These are phyloP conservation scores for Parochlus steinenii DNA, from an alignment of 2,888 invertebrate genomes.

Conservation along the genomic window DNA sequence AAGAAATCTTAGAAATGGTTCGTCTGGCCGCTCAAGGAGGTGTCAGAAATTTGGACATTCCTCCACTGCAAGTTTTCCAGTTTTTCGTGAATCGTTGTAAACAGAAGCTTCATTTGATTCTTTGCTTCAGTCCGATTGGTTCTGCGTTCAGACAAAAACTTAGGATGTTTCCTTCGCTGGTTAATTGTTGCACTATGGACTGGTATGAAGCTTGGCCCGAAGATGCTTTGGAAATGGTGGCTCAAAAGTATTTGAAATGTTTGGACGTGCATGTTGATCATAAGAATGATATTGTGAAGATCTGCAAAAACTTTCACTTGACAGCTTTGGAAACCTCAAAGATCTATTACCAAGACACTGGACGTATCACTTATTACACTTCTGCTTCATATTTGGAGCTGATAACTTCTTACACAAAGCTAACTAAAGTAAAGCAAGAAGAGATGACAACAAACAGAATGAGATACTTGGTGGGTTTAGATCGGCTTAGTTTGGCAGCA, in stretches of 20 bases:
- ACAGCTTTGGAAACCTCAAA: slow-evolving; percentile 47
- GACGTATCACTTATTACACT: slow-evolving; percentile 70
- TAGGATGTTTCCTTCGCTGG: slow-evolving; percentile 75
- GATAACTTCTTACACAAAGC: slow-evolving; percentile 56
- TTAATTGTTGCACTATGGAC: slow-evolving; percentile 86
- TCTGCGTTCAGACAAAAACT: slow-evolving; percentile 62
- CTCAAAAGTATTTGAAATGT: slow-evolving; percentile 51
- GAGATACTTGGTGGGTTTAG: slow-evolving; percentile 63
- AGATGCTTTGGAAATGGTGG: slow-evolving; percentile 70
- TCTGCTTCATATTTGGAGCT: slow-evolving; percentile 80
- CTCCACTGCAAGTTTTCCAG: slow-evolving; percentile 59
- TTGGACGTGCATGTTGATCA: slow-evolving; percentile 42
- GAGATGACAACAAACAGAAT: slow-evolving; percentile 55
- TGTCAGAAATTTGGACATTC: slow-evolving; percentile 70
- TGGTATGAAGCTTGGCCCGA: slow-evolving; percentile 88
- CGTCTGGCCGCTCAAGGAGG: slow-evolving; percentile 60
- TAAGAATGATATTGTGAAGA: slow-evolving; percentile 49
- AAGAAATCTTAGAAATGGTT: slow-evolving; percentile 55
- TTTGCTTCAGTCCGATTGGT: slow-evolving; percentile 65
- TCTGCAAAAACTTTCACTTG: slow-evolving; percentile 79
- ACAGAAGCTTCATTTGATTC: slow-evolving; percentile 65
- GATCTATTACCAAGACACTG: slow-evolving; percentile 44
- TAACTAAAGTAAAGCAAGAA: slow-evolving; percentile 52
- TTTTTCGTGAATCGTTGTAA: slow-evolving; percentile 65
- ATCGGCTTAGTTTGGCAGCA: slow-evolving; percentile 64